Evolutionary conservation across 2,888 invertebrate species (phyloP), one percentile per base, ranked within the genome.

Genomic region (Adela reaumurella): DNA sequence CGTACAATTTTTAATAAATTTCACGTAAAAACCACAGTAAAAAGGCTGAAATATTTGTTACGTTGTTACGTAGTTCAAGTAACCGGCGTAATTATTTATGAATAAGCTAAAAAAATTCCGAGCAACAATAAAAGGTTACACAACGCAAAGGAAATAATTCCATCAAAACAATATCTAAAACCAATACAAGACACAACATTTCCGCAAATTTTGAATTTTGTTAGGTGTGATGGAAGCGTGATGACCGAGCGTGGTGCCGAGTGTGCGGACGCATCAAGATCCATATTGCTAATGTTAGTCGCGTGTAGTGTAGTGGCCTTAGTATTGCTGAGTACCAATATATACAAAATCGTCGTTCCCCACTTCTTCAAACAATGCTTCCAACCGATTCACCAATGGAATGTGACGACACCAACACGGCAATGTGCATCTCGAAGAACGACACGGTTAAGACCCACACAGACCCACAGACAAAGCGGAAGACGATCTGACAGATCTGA

Each of bases 121-220:
- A 1, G 18, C 42, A 28, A 10, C n/a, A 43, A 17, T 17, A 42
- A 19, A 45, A 24, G 46, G 58, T 63, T 62, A 57, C 64, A 64
- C 65, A 59, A 61, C 62, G 46, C 63, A 63, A 43, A 17, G 11
- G 43, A 19, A 43, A 43, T 16, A 43, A 8, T 19, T 51, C 53
- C 50, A 52, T 49, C 46, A 35, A 35, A 35, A 35, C 35, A 35
- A 35, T 47, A 76, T 73, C 69, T 70, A 71, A 68, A 74, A 78
- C 79, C 79, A 77, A 80, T 78, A 78, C 79, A 80, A 79, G 78
- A 80, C 78, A 78, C 78, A 79, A 77, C 79, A 76, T 70, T 58
- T 18, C 20, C 61, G 58, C 60, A 62, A 73, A 76, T 77, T 79
- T 79, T 59, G 76, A 77, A 77, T 77, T 77, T 77, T 68, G 77